These are phyloP conservation scores for Pseudomyrmex dendroicus DNA, from an alignment of 1,140 invertebrate species.

Conservation along the genomic window DNA sequence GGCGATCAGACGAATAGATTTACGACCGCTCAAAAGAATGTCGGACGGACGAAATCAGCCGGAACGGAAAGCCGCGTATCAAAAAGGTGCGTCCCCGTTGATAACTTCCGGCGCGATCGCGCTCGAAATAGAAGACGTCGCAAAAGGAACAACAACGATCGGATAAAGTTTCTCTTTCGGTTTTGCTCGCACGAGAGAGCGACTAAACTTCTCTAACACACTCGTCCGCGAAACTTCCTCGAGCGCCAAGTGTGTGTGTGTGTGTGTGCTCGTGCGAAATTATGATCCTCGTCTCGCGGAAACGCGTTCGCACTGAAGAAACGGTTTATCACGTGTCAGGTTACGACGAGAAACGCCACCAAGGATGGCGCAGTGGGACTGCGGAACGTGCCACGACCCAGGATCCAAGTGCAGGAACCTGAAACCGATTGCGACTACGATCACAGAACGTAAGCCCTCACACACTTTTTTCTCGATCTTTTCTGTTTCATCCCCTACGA, in stretches of 20 bases:
- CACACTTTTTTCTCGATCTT: slow-evolving; percentile 43
- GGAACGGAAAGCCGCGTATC: slow-evolving; percentile 59
- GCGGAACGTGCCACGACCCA: slow-evolving; percentile 39
- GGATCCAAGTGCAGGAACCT: slow-evolving; percentile 64
- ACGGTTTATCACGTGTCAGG: slow-evolving; percentile 49
- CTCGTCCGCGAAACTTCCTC: neutral
- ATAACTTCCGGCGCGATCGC: slow-evolving; percentile 52
- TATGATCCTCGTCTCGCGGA: neutral
- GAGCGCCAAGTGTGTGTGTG: no score
- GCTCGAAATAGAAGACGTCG: slow-evolving; percentile 39
- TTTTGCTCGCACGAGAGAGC: neutral
- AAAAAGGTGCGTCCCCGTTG: slow-evolving; percentile 63
- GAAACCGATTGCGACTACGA: slow-evolving; percentile 54
- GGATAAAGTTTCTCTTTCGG: slow-evolving; percentile 8
- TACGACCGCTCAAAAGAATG: slow-evolving; percentile 43
- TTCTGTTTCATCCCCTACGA: neutral
- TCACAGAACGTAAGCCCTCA: slow-evolving; percentile 66
- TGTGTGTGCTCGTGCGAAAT: neutral
- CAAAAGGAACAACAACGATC: neutral
- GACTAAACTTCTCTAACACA: neutral
- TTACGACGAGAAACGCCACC: slow-evolving; percentile 34
- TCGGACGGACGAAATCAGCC: slow-evolving; percentile 42
- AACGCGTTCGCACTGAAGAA: neutral
- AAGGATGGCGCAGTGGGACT: slow-evolving; percentile 53
- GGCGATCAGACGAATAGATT: slow-evolving; percentile 12